Percentiles rank a stretch among this genome's conserved stretches.
These are phyloP conservation scores for Cygnus buccinator DNA, from an alignment of 2,113 vertebrate species.

Conservation along the genomic window DNA sequence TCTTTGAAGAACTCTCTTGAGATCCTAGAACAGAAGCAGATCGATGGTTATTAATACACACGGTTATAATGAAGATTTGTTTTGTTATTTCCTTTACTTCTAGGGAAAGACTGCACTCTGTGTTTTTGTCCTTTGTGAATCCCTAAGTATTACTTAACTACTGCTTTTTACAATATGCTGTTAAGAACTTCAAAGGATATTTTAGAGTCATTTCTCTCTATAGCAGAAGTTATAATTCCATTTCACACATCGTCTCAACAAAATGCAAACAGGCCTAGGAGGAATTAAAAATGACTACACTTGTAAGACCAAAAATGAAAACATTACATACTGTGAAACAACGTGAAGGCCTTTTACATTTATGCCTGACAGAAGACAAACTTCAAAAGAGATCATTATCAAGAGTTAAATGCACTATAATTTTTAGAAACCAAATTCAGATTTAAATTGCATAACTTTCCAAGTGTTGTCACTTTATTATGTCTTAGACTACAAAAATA, in stretches of 20 bases:
- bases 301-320: conserved; percentile 26
- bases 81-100: conserved; percentile 1
- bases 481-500: conserved; percentile 45
- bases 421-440: conserved; percentile 23
- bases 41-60: not conserved
- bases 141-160: not conserved
- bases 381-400: conserved; percentile 50
- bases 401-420: not conserved
- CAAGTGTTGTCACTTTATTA: conserved; percentile 11
- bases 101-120: not conserved
- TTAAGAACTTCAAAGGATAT: conserved; percentile 48
- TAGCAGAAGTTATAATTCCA: not conserved
- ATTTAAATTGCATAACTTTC: conserved; percentile 3
- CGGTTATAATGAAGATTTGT: not conserved
- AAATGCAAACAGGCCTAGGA: conserved; percentile 5
- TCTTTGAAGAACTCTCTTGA: conserved; percentile 85
- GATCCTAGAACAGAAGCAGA: conserved; percentile 79
- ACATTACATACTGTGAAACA: conserved; percentile 30
- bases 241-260: conserved; percentile 45
- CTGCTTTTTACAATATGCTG: not conserved
- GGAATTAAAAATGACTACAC: conserved; percentile 40
- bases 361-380: conserved; percentile 31
- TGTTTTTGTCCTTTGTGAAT: not conserved
- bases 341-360: conserved; percentile 8
- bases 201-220: not conserved